Evolutionary conservation across 2,113 vertebrate species (phyloP), one percentile per base, ranked within the genome.

Genomic region (Datnioides undecimradiatus): DNA sequence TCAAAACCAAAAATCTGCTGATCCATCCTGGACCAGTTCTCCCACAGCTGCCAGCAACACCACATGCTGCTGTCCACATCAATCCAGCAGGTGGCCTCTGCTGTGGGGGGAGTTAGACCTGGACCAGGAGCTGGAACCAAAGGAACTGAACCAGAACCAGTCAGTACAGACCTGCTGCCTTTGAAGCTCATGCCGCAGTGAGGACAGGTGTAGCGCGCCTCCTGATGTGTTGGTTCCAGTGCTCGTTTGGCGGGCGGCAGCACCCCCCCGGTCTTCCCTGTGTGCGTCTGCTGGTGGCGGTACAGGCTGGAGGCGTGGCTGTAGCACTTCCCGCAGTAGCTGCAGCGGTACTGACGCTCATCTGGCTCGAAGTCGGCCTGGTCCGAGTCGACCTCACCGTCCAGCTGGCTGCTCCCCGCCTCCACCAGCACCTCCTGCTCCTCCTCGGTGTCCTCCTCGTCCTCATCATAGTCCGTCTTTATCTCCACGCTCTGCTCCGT

Each of bases 181-280:
- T 93, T 92, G 82, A 94, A 94, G 83, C 84, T 90, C 91, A 93
- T 89, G 5, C 92, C 93, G 1, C 93, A 94, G 82, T 93, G 93
- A 1, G 90, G 88, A 48, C 93, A 94, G 64, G 87, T 83, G 82
- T 93, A 89, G 21, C 81, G 89, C 1, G 84, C 79, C 9, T 93
- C 91, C 31, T 75, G 83, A 12, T 62, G 77, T 0, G 79, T n/a
- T 0, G 84, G 84, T 46, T 91, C 87, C 43, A 87, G 57, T 0
- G 79, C 74, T 19, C 85, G 76, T 58, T 89, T 92, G 71, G 78
- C 2, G 5, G 83, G 75, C 1, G 76, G 38, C 0, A 63, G 4
- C 2, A 55, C n/a, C 2, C 64, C 65, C 1, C 5, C 14, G 36
- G 31, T 70, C 70, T 87, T 85, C 0, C 84, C 88, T 0, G 58